Evolutionary conservation across 2,888 invertebrate genomes (phyloP), one percentile per base, ranked within the genome.

Genomic region (Platynereis dumerilii): DNA sequence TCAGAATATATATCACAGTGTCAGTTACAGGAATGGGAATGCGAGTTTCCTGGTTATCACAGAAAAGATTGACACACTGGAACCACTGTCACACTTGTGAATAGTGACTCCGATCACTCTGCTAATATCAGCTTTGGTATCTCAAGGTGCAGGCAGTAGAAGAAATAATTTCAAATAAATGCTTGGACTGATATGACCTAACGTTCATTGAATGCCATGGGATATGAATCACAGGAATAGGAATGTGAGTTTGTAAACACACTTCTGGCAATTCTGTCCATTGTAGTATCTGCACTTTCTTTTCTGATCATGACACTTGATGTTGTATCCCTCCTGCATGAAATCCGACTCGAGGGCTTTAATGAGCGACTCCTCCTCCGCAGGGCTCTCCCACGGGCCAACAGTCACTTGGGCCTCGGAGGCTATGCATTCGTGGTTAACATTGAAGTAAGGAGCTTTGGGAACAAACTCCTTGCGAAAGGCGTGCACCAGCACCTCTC

Each of bases 261-360:
- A 76, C 59, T 79, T 78, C 60, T 77, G 80, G 69, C 81, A 81
- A 29, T 77, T 79, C 62, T 80, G 79, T 28, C 80, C 80, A 66
- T 78, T 78, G 61, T 80, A 81, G 64, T 80, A 80, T 67, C 77
- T 74, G 65, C 80, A 81, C 65, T 78, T 78, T 44, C 74, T 72
- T 66, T 77, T 78, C 34, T 73, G 68, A 24, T 80, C 80, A 65
- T 78, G 79, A 1, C 77, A 76, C 63, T 73, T 74, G 15, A 81
- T 66, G 28, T 71, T 72, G 65, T 77, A 81, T 1, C 80, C 80
- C 26, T 79, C 80, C 22, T 77, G 78, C n/a, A 74, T 66, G 22
- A 80, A 69, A 60, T 81, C 80, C 60, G 68, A 73, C 58, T 80
- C 80, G 39, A 81, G 60, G 61, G 79, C 78, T 26, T 73, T 68